Evolutionary conservation across 2,797 vertebrate genomes (phyloP), one percentile per base, ranked within the genome.

Genomic region (Thalassophryne amazonica): DNA sequence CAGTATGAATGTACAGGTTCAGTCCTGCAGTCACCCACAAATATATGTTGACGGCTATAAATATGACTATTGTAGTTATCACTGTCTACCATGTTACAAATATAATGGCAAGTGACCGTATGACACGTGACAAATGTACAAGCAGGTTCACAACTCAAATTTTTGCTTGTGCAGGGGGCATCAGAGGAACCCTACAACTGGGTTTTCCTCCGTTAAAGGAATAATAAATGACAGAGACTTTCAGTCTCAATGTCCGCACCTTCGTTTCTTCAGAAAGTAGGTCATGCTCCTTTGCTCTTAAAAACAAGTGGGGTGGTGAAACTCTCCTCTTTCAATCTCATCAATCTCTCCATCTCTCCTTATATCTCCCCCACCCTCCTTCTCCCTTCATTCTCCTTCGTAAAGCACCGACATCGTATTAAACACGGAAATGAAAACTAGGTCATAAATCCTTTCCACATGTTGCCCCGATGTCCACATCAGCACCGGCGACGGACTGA

Each of bases 371-470:
- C 38, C 47, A 42, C n/a, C 29, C 30, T 19, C 38, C 38, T 46
- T 43, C 52, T 65, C 43, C 54, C 52, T 38, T 54, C 60, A 34
- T 40, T 32, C 49, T 65, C 52, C 68, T 71, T 62, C 58, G 60
- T 47, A 36, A 58, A 60, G 61, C 52, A 31, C 47, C 73, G 37
- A 73, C 80, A 84, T 86, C 66, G 48, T 81, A 83, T 88, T 81
- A 86, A 86, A 89, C 69, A 78, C 80, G 87, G 88, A 91, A 91
- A 90, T 89, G 86, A 91, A 90, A 90, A 89, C 60, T 90, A 86
- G 90, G 90, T 90, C 90, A 91, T 83, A 88, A 88, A 91, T 89
- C 90, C 85, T 86, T 92, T 92, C 89, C 89, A 91, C 86, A 91
- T 92, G 89, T 91, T 86, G 70, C 76, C 52, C 69, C 70, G 70